phyloP scores from a whole-genome alignment of 2,113 vertebrate species.

The Microcebus jonahi region DNA sequence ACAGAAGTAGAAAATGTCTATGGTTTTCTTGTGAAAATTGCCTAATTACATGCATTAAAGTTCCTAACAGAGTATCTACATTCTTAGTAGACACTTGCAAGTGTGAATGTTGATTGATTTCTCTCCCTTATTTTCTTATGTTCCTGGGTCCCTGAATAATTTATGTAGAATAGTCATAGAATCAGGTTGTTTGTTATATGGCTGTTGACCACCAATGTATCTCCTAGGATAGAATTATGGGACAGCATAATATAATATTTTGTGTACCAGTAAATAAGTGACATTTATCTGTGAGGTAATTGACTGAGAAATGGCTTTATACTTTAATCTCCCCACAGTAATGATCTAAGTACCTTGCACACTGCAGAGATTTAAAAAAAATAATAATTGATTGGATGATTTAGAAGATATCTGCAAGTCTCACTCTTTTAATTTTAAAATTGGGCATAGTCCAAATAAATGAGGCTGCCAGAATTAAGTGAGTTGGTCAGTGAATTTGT shows the following conservation, averaged over 20 bases:
- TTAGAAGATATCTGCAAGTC: neutral
- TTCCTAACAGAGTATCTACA: neutral
- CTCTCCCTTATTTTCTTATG: neutral
- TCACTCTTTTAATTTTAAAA: slow-evolving; percentile 19
- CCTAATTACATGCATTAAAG: neutral
- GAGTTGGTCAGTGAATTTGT: neutral
- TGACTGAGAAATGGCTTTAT: slow-evolving; percentile 37
- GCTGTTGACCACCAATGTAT: neutral
- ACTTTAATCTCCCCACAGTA: neutral
- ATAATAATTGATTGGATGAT: slow-evolving; percentile 11
- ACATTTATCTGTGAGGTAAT: slow-evolving; percentile 3
- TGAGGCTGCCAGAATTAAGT: neutral
- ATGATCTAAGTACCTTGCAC: neutral
- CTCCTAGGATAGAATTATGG: slow-evolving; percentile 7
- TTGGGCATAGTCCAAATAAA: neutral
- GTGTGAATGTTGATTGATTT: neutral
- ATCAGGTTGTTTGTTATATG: neutral
- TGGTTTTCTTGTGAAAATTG: neutral
- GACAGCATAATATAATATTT: neutral
- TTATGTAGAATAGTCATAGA: neutral
- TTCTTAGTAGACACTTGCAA: neutral
- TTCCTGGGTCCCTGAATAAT: neutral
- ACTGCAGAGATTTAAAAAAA: neutral
- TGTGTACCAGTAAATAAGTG: slow-evolving; percentile 35
- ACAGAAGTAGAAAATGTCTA: neutral